phyloP scores from a whole-genome alignment of 2,797 vertebrate genomes.

The Manis pentadactyla region DNA sequence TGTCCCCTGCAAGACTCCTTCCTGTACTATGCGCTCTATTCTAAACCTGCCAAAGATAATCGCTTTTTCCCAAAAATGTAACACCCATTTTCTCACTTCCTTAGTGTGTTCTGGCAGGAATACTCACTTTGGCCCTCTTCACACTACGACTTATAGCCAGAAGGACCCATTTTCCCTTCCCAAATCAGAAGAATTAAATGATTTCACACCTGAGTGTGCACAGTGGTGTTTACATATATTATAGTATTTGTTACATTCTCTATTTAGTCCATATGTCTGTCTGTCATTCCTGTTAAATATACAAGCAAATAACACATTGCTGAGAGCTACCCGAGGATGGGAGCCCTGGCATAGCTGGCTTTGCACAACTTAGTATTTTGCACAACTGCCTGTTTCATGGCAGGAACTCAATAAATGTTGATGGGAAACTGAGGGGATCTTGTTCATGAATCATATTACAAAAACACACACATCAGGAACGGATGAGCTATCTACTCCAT shows the following conservation, averaged over 20 bases:
- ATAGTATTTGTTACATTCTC: not conserved
- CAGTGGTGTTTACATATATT: not conserved
- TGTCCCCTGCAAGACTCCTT: not conserved
- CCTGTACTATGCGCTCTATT: not conserved
- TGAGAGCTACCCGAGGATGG: not conserved
- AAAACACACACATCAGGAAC: not conserved
- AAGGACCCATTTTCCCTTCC: not conserved
- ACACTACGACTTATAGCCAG: not conserved
- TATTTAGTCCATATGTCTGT: not conserved
- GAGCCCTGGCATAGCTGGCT: not conserved
- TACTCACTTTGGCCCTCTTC: not conserved
- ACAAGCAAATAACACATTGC: not conserved
- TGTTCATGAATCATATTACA: not conserved
- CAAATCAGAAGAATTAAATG: not conserved
- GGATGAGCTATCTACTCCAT: not conserved
- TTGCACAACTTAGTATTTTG: not conserved
- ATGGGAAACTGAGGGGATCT: not conserved
- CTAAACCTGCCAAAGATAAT: not conserved
- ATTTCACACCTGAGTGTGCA: not conserved
- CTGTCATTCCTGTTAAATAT: not conserved
- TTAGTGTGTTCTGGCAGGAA: not conserved
- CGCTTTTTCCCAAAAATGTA: not conserved
- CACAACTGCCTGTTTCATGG: not conserved
- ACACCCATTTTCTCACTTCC: not conserved
- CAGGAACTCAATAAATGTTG: not conserved